Evolutionary conservation across 2,888 invertebrate genomes (phyloP), one percentile per base, ranked within the genome.

Genomic region (Polymixis flavicincta): DNA sequence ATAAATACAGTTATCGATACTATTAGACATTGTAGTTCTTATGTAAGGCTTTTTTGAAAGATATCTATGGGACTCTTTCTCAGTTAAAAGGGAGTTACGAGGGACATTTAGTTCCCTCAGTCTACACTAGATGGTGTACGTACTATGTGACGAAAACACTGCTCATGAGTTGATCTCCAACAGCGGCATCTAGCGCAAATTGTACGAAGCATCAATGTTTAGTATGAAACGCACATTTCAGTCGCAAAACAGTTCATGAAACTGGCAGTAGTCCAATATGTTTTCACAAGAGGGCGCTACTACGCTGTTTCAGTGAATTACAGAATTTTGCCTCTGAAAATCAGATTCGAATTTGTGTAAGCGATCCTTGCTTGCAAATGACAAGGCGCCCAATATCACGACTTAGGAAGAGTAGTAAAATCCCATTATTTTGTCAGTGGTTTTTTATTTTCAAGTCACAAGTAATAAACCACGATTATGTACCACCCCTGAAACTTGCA

Each of bases 141-240:
- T 0, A 32, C 52, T 17, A n/a, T 48, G 13, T 68, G 25, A 11
- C 1, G 8, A 67, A 70, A 75, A 71, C 32, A 37, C 52, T 69
- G 80, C 76, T 60, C 55, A 37, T 4, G 70, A 69, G 71, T 74
- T 55, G 28, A 68, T 73, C 19, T 48, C 32, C 8, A 66, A 82
- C 66, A 85, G 80, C 76, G 87, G 48, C 87, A 87, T 87, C 86
- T 87, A 85, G 71, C 59, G 61, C 1, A 28, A 8, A 19, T 67
- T 73, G 28, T 19, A 59, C 17, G 76, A 71, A 82, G 64, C 60
- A 42, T 32, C 32, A 28, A 63, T 22, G 14, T 55, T 25, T 42
- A n/a, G 57, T 11, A 22, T 74, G 59, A 50, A 74, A 45, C 61
- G 14, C n/a, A 42, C 48, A 32, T 75, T 74, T 68, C 66, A 85